phyloP scores from a whole-genome alignment of 2,888 invertebrate genomes.

The Meloe dianella region DNA sequence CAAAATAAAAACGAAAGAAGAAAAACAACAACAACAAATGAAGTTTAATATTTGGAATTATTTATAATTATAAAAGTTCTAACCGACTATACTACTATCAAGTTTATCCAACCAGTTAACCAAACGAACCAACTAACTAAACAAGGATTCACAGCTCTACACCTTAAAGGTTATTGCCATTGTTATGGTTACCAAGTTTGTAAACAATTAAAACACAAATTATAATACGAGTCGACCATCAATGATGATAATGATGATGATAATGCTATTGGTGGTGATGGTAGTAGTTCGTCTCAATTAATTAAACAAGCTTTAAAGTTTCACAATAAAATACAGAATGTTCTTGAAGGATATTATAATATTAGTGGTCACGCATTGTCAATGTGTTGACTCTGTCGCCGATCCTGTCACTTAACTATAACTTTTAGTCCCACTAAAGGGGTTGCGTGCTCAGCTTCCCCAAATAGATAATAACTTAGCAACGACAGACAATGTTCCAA shows the following conservation, averaged over 20 bases:
- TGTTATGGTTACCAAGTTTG: conserved; percentile 32
- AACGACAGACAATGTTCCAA: conserved; percentile 26
- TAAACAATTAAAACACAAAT: conserved; percentile 30
- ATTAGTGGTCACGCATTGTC: conserved; percentile 44
- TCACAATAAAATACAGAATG: background rate
- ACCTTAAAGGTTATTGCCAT: conserved; percentile 30
- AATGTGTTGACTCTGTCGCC: conserved; percentile 50
- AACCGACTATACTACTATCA: background rate
- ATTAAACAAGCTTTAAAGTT: background rate
- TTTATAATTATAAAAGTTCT: background rate
- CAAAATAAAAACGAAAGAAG: no score
- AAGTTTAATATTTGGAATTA: background rate
- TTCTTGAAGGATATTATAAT: conserved; percentile 6
- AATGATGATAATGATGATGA: conserved; percentile 9
- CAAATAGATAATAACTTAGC: conserved; percentile 49
- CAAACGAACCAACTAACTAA: background rate
- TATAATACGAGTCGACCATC: conserved; percentile 29
- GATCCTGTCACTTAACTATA: conserved; percentile 47
- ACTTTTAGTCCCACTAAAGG: conserved; percentile 49
- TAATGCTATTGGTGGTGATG: background rate
- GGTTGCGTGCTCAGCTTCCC: conserved; percentile 49
- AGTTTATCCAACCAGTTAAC: background rate
- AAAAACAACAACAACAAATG: background rate
- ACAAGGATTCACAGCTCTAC: conserved; percentile 12
- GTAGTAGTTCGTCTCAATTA: background rate